Evolutionary conservation across 2,888 invertebrate genomes (phyloP), one percentile per base, ranked within the genome.

Genomic region (Zygogramma bicolorata): DNA sequence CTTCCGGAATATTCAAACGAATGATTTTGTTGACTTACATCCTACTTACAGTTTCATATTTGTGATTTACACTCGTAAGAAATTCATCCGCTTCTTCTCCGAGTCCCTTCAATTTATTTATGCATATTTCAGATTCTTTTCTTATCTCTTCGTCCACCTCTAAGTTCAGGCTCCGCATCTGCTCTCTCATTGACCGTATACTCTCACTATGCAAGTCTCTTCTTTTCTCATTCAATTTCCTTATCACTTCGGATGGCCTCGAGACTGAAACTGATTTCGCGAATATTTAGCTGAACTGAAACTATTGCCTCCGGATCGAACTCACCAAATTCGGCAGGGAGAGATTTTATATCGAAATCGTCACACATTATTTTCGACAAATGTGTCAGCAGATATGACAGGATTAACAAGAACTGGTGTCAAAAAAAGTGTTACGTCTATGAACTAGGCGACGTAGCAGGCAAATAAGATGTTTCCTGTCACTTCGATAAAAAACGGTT

Each of bases 101-200:
- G 10, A 75, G n/a, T 15, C 73, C 63, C 2, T 61, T 15, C 29
- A 79, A 65, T 6, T 73, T 70, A n/a, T 62, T 27, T 29, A 77
- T 77, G 2, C 79, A 53, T 29, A 65, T 53, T 40, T 79, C 77
- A 0, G 81, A 74, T 73, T 75, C 65, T 22, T 70, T 22, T 67
- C 77, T 71, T 20, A 84, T 79, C 61, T 80, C 69, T 18, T 73
- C 71, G 68, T 83, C 81, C 5, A 81, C 72, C 60, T 81, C 77
- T 10, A 66, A 22, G 63, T 82, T 82, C 27, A 82, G 74, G 46
- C 74, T 69, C 29, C 59, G 67, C 61, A 79, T 79, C 49, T 73
- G 71, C 7, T 31, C 27, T 25, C 70, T 60, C 65, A 84, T 77
- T 22, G 72, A 65, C 38, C 74, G 67, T 10, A 83, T 49, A 20